phyloP scores from a whole-genome alignment of 1,140 invertebrate genomes.

The Doryteuthis pealeii region DNA sequence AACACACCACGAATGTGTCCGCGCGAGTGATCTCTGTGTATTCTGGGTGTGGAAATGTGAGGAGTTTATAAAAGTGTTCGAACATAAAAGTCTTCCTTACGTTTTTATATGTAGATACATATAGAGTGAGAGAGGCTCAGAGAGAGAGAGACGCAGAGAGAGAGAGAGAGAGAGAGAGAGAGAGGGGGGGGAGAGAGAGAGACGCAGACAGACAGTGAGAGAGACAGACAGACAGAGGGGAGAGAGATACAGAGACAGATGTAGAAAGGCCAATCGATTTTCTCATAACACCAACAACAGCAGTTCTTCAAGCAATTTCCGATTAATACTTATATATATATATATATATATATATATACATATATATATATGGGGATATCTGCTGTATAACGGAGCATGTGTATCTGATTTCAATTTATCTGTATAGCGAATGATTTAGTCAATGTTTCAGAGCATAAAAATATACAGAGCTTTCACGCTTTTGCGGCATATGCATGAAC shows the following conservation, averaged over 20 bases:
- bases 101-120: neutral
- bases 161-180: too few species aligned
- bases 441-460: neutral
- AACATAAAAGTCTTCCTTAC: neutral
- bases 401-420: neutral
- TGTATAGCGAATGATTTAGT: neutral
- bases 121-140: too few species aligned
- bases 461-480: neutral
- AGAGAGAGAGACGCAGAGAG: too few species aligned
- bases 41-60: neutral
- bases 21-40: neutral
- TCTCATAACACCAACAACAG: too few species aligned
- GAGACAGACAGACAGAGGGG: too few species aligned
- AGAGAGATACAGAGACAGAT: too few species aligned
- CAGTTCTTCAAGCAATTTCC: too few species aligned
- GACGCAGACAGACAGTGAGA: too few species aligned
- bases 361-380: neutral
- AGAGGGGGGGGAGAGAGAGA: too few species aligned
- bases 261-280: too few species aligned
- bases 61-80: neutral
- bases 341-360: neutral
- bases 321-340: neutral
- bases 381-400: neutral
- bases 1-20: neutral
- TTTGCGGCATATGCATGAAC: neutral